A percentile compares a stretch with the other conserved stretches of the same genome.
phyloP scores from a whole-genome alignment of 2,888 invertebrate species.

The Prosapia bicincta region DNA sequence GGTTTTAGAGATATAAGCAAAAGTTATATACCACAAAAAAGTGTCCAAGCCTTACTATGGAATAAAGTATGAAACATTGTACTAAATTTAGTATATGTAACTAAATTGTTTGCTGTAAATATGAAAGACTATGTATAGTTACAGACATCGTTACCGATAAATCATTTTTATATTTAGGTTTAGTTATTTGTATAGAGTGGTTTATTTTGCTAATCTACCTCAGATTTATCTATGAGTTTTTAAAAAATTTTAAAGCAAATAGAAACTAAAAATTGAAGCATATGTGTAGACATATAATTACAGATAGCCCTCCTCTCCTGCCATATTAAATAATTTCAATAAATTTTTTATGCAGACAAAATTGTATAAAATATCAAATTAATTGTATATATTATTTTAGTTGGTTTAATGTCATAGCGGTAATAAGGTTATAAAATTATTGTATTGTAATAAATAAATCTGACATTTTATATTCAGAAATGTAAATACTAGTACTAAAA shows the following conservation, averaged over 20 bases:
- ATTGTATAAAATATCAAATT: not conserved
- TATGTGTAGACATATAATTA: not conserved
- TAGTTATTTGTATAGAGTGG: not conserved
- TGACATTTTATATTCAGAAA: not conserved
- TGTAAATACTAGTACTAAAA: not conserved
- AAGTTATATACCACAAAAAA: too few relatives aligned
- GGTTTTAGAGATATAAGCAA: too few relatives aligned
- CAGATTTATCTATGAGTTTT: not conserved
- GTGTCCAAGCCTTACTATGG: too few relatives aligned
- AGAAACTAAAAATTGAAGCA: not conserved
- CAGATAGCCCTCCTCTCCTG: not conserved
- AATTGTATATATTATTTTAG: constrained; percentile 2
- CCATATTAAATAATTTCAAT: not conserved
- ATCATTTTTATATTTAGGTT: not conserved
- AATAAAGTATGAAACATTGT: too few relatives aligned
- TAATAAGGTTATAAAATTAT: not conserved
- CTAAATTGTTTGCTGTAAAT: not conserved
- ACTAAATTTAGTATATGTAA: too few relatives aligned
- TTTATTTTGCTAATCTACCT: not conserved
- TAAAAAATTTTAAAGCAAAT: not conserved
- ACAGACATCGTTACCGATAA: not conserved
- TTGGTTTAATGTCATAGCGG: not conserved
- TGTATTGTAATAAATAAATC: not conserved
- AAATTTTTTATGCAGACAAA: not conserved
- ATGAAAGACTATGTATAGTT: not conserved